These are phyloP conservation scores for Rhineura floridana DNA, from an alignment of 2,113 vertebrate species.

Conservation along the genomic window DNA sequence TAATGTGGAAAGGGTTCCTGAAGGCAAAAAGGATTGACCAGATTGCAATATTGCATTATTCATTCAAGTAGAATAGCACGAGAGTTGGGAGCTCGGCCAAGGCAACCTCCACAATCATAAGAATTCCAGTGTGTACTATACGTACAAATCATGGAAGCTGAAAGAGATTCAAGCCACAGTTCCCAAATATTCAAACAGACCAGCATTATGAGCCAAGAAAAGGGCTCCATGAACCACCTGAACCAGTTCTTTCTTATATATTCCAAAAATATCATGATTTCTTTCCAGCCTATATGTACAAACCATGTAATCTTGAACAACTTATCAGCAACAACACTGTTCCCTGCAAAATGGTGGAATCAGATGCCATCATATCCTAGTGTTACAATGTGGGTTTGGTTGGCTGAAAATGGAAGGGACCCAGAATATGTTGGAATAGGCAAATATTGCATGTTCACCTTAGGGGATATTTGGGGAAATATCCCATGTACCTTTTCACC, in stretches of 20 bases:
- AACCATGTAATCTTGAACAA: background rate
- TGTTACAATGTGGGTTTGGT: background rate
- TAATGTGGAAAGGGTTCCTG: background rate
- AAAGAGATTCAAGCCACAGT: background rate
- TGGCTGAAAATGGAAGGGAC: background rate
- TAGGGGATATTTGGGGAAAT: too few species aligned
- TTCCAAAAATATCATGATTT: background rate
- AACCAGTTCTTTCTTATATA: background rate
- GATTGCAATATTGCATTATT: background rate
- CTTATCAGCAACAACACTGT: background rate
- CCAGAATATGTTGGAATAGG: too few species aligned
- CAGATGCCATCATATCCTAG: too few species aligned
- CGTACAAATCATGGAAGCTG: background rate
- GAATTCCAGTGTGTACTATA: background rate
- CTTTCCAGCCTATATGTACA: background rate
- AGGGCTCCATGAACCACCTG: background rate
- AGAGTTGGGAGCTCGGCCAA: background rate
- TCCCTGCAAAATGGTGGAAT: background rate
- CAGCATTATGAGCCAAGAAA: background rate
- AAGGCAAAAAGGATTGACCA: background rate
- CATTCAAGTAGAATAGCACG: background rate
- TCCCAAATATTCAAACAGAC: background rate
- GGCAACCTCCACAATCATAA: background rate
- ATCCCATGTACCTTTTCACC: too few species aligned
- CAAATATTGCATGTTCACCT: too few species aligned